Percentiles rank a stretch among this genome's conserved stretches.
Conservation (phyloP, 2,113 vertebrate genomes). For the Phyllostomus discolor region DNA sequence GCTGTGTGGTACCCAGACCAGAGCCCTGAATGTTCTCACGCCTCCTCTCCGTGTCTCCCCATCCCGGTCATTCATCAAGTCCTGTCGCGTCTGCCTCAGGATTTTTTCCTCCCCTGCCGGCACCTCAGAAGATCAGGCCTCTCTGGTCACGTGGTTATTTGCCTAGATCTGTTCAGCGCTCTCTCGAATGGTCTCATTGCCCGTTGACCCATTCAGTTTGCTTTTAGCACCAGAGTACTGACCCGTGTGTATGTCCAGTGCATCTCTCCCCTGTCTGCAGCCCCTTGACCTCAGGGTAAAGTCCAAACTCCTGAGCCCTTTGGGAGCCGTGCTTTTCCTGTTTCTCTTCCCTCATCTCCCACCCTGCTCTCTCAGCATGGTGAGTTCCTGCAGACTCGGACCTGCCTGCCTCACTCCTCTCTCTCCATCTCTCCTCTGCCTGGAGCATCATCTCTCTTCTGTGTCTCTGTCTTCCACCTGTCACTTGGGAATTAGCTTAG, state of each 20-base stretch:
- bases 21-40: background rate
- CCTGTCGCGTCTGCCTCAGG: background rate
- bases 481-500: background rate
- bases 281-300: background rate
- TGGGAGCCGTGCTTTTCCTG: background rate
- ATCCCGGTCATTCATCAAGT: background rate
- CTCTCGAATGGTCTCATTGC: background rate
- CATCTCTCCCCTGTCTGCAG: background rate
- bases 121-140: background rate
- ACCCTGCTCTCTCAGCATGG: background rate
- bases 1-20: background rate
- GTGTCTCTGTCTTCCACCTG: background rate
- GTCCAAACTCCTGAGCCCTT: background rate
- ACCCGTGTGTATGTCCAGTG: background rate
- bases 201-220: background rate
- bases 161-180: background rate
- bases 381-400: background rate
- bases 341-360: background rate
- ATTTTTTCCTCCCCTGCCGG: background rate
- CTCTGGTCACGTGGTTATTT: background rate
- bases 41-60: background rate
- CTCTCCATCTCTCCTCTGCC: background rate
- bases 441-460: background rate
- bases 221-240: background rate
- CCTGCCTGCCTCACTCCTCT: background rate